Percentiles rank a stretch among this genome's conserved stretches.
Conservation (phyloP, 2,113 vertebrate genomes). For the Ellobius talpinus region DNA sequence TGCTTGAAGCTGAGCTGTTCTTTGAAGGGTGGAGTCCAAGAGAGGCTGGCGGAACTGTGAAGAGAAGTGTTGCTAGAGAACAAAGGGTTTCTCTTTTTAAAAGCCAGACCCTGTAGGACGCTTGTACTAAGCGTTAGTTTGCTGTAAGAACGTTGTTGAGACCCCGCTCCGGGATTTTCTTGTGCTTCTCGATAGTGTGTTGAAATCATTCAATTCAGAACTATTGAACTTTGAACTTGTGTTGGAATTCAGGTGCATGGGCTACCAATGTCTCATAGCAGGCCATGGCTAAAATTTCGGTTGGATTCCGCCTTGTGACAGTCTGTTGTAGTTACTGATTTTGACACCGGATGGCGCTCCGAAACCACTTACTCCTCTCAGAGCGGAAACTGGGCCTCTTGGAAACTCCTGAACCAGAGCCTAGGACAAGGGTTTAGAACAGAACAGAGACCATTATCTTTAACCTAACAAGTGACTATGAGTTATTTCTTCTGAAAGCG, state of each 20-base stretch:
- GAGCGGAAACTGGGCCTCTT: accelerated
- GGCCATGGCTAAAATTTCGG: neutral
- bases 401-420: neutral
- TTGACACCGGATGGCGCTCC: neutral
- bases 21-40: neutral
- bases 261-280: no score
- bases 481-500: neutral
- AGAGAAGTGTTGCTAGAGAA: neutral
- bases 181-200: neutral
- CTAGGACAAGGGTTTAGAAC: neutral
- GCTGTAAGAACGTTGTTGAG: neutral
- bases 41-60: neutral
- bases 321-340: neutral
- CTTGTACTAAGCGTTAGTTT: neutral
- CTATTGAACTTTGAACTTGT: neutral
- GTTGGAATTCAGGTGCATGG: neutral
- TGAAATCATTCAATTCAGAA: neutral
- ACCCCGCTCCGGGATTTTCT: neutral
- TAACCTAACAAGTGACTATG: no score
- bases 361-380: neutral
- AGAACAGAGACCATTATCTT: neutral
- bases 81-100: neutral
- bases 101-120: no score
- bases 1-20: neutral
- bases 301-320: neutral